Conservation (phyloP, 2,113 vertebrate genomes). For the chimpanzee (Pan troglodytes) region DNA sequence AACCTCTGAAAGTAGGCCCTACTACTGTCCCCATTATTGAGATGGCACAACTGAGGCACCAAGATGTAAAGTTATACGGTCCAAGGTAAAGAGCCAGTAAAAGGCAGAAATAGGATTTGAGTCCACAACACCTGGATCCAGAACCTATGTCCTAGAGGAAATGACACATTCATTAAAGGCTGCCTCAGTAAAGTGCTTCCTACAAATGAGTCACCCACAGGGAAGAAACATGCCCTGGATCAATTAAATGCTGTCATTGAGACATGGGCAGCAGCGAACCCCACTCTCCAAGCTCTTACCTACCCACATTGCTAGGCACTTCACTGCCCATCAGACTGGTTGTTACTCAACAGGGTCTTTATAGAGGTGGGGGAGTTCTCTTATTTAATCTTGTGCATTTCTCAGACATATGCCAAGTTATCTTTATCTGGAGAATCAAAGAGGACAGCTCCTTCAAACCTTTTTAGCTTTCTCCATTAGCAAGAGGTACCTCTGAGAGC, state of each 20-base stretch:
- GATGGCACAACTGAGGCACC: not conserved
- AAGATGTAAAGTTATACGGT: not conserved
- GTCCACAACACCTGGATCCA: not conserved
- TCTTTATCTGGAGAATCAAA: not conserved
- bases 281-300: not conserved
- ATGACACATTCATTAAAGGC: not conserved
- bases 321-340: not conserved
- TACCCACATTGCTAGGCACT: rapidly evolving
- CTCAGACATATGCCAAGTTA: not conserved
- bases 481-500: not conserved
- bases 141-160: not conserved
- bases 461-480: not conserved
- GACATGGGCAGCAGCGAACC: rapidly evolving
- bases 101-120: not conserved
- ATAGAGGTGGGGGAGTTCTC: rapidly evolving
- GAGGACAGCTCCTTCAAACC: not conserved
- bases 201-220: not conserved
- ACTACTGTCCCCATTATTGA: not conserved
- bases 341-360: not conserved
- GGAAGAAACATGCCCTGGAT: not conserved
- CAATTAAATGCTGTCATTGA: not conserved
- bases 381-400: not conserved
- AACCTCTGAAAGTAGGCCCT: rapidly evolving
- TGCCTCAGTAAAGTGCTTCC: not conserved
- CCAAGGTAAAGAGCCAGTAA: not conserved